phyloP scores from a whole-genome alignment of 1,140 invertebrate species.

The Chymomyza costata region DNA sequence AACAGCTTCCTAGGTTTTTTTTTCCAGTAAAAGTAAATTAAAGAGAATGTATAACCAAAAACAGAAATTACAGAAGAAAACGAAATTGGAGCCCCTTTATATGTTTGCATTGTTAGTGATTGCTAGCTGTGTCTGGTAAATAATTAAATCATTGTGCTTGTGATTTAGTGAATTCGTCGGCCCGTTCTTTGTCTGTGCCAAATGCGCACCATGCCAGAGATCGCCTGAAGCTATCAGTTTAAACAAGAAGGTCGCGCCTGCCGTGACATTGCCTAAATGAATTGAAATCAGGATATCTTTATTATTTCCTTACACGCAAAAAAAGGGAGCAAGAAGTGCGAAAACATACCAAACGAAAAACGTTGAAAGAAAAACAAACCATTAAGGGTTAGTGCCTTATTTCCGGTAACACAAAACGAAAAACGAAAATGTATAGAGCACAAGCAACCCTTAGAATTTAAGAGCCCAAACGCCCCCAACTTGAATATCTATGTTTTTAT shows the following conservation, averaged over 20 bases:
- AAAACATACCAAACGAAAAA: conserved; percentile 7
- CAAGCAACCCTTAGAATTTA: conserved; percentile 29
- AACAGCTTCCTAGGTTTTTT: too few species aligned
- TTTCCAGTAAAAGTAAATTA: too few species aligned
- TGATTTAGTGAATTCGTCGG: conserved; percentile 59
- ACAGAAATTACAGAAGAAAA: too few species aligned
- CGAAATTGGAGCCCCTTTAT: too few species aligned
- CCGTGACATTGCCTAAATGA: conserved; percentile 34
- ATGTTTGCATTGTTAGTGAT: too few species aligned
- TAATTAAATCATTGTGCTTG: too few species aligned
- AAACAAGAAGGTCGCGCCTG: conserved; percentile 48
- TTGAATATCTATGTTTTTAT: too few species aligned
- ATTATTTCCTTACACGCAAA: conserved; percentile 37
- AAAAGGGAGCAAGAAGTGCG: conserved; percentile 21
- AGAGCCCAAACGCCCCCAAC: conserved; percentile 6
- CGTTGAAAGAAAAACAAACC: conserved; percentile 20
- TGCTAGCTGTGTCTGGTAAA: too few species aligned
- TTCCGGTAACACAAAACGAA: conserved; percentile 30
- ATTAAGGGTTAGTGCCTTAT: conserved; percentile 47
- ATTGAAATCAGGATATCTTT: conserved; percentile 70
- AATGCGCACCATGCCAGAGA: too few species aligned
- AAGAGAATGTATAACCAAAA: too few species aligned
- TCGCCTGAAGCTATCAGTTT: conserved; percentile 45
- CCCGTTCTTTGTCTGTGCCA: too few species aligned
- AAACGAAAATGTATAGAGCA: conserved; percentile 12